Evolutionary conservation across 1,140 invertebrate species (phyloP), one percentile per base, ranked within the genome.

Genomic region (Trichogramma pretiosum): DNA sequence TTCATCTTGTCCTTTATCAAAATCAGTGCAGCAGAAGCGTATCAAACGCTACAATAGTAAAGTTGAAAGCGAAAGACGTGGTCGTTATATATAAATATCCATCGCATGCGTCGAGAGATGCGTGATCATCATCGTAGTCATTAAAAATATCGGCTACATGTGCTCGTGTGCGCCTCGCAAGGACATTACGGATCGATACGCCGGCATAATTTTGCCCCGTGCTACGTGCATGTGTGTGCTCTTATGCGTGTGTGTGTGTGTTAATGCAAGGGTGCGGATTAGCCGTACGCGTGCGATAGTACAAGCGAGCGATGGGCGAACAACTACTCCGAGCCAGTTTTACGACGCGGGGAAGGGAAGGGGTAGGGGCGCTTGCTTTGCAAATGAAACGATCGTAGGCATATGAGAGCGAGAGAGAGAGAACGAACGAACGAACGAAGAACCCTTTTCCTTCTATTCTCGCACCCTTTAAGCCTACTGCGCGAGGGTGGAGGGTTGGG

Each of bases 401-500:
- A 70, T 62, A 68, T 63, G 62, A 63, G 52, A 43, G 50, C 5
- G 47, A 52, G 39, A 42, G 10, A 18, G 51, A 30, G 17, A 30
- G 26, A 21, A n/a, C n/a, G n/a, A n/a, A n/a, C n/a, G 17, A 33
- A 50, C 50, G 57, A 48, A 56, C 58, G n/a, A n/a, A n/a, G 55
- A 64, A 65, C 65, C 67, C 65, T 67, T 70, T 68, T 61, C 61
- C 61, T 59, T 60, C 63, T 64, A 62, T 65, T 55, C 61, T 61
- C 54, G 57, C 63, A 65, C 65, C 64, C 65, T 64, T 67, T 67
- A 58, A 56, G 59, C 55, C 44, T 39, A 9, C 35, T 17, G 36
- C 5, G 45, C 24, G 33, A 16, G 24, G 5, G 30, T 21, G 18
- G 32, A 35, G 38, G 21, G 23, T 13, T 11, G 13, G 14, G 17